Percentiles rank a stretch among this genome's conserved stretches.
These are phyloP conservation scores for Sinotaia quadrata DNA, from an alignment of 2,888 invertebrate genomes.

Conservation along the genomic window DNA sequence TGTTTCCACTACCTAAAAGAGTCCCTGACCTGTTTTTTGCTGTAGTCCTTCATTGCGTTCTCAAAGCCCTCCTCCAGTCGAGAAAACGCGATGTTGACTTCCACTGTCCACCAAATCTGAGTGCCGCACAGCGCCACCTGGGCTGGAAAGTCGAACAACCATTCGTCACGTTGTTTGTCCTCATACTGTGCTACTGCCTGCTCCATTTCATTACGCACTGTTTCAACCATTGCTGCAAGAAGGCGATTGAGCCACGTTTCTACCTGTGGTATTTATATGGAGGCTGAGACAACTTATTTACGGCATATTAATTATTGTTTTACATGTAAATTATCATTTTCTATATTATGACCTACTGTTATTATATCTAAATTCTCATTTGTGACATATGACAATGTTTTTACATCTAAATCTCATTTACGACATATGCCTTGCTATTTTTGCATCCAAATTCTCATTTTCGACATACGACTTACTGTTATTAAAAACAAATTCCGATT, in stretches of 20 bases:
- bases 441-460: too few species aligned
- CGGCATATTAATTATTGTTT: too few species aligned
- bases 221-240: conserved; percentile 87
- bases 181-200: conserved; percentile 91
- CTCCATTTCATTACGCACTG: conserved; percentile 85
- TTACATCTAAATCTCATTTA: too few species aligned
- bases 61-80: conserved; percentile 95
- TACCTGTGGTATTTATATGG: conserved; percentile 21
- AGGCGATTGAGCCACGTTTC: conserved; percentile 93
- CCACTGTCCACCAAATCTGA: conserved; percentile 98
- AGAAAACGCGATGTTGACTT: conserved; percentile 90
- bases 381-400: too few species aligned
- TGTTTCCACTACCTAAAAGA: too few species aligned
- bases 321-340: too few species aligned
- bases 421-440: too few species aligned
- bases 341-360: too few species aligned
- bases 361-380: too few species aligned
- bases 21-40: conserved; percentile 74
- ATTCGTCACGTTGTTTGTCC: conserved; percentile 94
- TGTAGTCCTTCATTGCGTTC: conserved; percentile 94
- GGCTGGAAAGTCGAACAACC: conserved; percentile 95
- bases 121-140: conserved; percentile 94
- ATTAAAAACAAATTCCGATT: too few species aligned
- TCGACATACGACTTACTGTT: too few species aligned
- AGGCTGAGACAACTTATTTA: too few species aligned